Base-by-base conservation (phyloP, 2,888 invertebrate genomes). In the Tetramorium bicarinatum region DNA sequence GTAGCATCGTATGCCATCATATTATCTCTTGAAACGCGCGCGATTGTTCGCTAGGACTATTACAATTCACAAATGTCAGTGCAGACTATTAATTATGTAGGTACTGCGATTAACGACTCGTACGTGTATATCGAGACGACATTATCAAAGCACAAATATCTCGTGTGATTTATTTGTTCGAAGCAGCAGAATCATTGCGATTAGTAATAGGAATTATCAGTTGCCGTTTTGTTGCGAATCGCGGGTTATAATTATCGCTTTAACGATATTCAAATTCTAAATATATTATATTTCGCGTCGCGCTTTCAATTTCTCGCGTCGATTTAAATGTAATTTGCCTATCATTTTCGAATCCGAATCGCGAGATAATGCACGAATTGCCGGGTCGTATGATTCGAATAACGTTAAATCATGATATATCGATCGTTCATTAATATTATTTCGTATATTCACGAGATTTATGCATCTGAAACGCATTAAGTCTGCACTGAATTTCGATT, bases 111-210 rank as follows among this genome's bases (percentile, higher is more conserved):
- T 44, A 66, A 66, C 25, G 44, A 67, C 11, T 49, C 6, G 3
- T 44, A 47, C 18, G 29, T 67, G 11, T 67, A 67, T 29, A 47
- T 47, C 18, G 64, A 66, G 64, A 9, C 15, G 41, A 64, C 41
- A 8, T 13, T 66, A 67, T 67, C 66, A 47, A 44, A 49, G 66
- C 66, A 29, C 66, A 67, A 29, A 47, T 47, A 66, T 47, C 25
- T 25, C 44, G 8, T 47, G 25, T 29, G 47, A 67, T 67, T 67
- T 29, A 49, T 67, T 47, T 47, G 47, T 67, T 29, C 11, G 29
- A 67, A 18, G 47, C 29, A 49, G 9, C 18, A 18, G 15, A 47
- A 47, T 47, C 25, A 47, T 47, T 47, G 66, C 66, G 29, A 67
- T 47, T 29, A 29, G 9, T 15, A 66, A 25, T 15, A 25, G 47